Base-by-base conservation (phyloP, 2,113 vertebrate genomes). In the Oryzias melastigma region DNA sequence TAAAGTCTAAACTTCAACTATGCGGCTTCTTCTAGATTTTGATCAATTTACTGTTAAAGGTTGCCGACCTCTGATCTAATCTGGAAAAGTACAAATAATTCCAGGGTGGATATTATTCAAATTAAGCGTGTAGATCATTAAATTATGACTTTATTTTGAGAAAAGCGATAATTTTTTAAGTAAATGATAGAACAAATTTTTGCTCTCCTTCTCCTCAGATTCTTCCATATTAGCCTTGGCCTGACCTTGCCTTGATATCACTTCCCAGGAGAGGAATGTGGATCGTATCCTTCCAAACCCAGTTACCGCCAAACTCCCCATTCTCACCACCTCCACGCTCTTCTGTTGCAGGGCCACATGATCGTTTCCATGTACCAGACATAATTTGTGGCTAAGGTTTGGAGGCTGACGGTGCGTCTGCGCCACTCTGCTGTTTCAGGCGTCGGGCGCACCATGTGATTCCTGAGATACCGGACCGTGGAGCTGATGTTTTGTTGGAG, bases 331-430 rank as follows among this genome's bases (percentile, higher is more conserved):
- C 81, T 85, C 80, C 79, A 78, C 83, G 84, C 81, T 52, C 19
- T 68, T 79, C 80, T 52, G 22, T 71, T 79, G 73, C 78, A 84
- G 85, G 79, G 84, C 84, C 86, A 82, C 85, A 85, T 88, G 85
- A 90, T 87, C 77, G 84, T 83, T 88, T 87, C 87, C 86, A 86
- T 88, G 85, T 84, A 78, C 87, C 88, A 90, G 89, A 90, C 89
- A 87, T 91, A 82, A 88, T 88, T 91, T 90, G 90, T 80, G 88
- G 90, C 83, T 90, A 85, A 80, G 85, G 89, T 87, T 89, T 90
- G 85, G 88, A 91, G 89, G 90, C 90, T 91, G 89, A 91, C 85
- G 76, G 78, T 90, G 89, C 87, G 86, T 91, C 90, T 90, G 85
- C 64, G 75, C 82, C 71, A 44, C 88, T 84, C 78, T 88, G 88